phyloP scores from a whole-genome alignment of 2,888 invertebrate species.

The Agrochola circellaris region DNA sequence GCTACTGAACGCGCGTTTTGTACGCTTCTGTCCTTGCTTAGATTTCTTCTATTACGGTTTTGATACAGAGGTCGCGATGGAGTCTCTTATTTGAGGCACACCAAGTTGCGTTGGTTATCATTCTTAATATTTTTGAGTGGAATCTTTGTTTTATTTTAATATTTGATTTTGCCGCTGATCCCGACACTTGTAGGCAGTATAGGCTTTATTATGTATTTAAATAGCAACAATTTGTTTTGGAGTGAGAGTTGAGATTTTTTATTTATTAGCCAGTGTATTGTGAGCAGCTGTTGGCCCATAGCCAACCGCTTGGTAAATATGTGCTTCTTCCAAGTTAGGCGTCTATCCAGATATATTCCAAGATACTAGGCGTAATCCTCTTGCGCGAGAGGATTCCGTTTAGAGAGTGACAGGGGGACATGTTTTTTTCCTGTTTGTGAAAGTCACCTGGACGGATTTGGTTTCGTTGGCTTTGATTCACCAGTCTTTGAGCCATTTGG shows the following conservation, averaged over 20 bases:
- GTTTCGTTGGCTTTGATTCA: constrained; percentile 1
- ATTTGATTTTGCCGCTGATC: neutral
- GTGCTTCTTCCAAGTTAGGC: neutral
- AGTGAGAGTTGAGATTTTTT: neutral
- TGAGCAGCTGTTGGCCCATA: neutral
- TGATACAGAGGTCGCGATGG: too few relatives aligned
- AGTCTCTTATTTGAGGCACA: too few relatives aligned
- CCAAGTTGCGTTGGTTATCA: neutral
- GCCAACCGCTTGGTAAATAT: neutral
- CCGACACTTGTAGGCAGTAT: neutral
- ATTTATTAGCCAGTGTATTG: neutral
- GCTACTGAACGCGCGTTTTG: too few relatives aligned
- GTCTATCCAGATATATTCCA: constrained; percentile 2
- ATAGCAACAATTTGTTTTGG: neutral
- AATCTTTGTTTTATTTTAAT: neutral
- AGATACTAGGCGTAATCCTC: constrained; percentile 4
- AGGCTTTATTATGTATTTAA: neutral
- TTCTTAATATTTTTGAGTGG: neutral
- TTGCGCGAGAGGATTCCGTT: neutral
- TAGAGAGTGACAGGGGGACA: neutral
- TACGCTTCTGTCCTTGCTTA: too few relatives aligned
- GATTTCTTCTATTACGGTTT: too few relatives aligned
- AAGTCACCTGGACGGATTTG: neutral
- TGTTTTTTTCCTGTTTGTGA: neutral
- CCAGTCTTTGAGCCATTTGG: neutral